These are phyloP conservation scores for Heteronetta atricapilla DNA, from an alignment of 2,113 vertebrate genomes.

Conservation along the genomic window DNA sequence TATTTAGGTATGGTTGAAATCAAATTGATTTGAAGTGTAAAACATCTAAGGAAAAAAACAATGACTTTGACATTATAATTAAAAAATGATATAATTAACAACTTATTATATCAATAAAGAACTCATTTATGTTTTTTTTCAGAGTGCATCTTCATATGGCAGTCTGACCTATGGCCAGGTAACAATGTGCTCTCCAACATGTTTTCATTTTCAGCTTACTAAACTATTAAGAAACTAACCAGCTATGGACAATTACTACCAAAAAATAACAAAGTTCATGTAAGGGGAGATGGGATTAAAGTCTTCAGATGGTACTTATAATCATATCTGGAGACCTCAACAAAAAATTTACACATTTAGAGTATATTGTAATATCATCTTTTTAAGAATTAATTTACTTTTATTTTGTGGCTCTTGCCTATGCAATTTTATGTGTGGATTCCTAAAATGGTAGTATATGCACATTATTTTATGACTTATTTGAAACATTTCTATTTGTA, in stretches of 20 bases:
- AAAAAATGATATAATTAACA: neutral
- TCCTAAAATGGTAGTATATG: neutral
- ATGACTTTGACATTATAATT: neutral
- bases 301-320: neutral
- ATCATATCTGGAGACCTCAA: neutral
- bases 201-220: neutral
- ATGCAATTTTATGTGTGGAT: neutral
- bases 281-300: neutral
- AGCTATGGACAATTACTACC: neutral
- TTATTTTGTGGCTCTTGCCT: neutral
- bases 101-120: neutral
- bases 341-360: neutral
- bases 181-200: neutral
- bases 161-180: conserved; percentile 60
- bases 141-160: neutral
- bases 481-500: neutral
- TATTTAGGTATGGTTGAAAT: neutral
- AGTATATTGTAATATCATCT: neutral
- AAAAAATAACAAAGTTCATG: neutral
- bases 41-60: neutral
- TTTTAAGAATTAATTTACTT: neutral
- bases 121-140: neutral
- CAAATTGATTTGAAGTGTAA: neutral
- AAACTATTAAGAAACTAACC: neutral
- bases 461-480: neutral